Evolutionary conservation across 2,797 vertebrate genomes (phyloP).

Genomic region (Masticophis lateralis): DNA sequence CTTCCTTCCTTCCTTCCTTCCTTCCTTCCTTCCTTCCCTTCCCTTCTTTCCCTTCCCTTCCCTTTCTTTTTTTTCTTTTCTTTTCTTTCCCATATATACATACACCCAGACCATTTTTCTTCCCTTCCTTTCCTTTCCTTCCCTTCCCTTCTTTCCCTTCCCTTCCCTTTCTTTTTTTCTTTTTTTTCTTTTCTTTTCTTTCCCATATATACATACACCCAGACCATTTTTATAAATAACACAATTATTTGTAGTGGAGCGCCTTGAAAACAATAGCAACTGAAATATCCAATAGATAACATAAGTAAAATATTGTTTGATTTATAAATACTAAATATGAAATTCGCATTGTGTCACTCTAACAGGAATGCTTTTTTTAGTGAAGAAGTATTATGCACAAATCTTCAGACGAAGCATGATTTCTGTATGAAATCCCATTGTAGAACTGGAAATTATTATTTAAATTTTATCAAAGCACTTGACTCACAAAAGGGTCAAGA

Average conservation of each 20-base stretch:
- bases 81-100: too few species aligned
- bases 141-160: too few species aligned
- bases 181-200: not conserved
- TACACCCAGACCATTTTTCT: too few species aligned
- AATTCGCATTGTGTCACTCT: not conserved
- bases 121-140: too few species aligned
- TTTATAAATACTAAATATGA: not conserved
- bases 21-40: too few species aligned
- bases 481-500: not conserved
- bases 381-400: not conserved
- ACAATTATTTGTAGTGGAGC: not conserved
- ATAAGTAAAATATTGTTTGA: not conserved
- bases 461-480: not conserved
- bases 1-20: too few species aligned
- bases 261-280: not conserved
- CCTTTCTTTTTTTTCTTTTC: too few species aligned
- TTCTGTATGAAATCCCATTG: not conserved
- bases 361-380: not conserved
- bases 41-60: too few species aligned
- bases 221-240: not conserved
- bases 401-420: conserved; percentile 11
- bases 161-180: too few species aligned
- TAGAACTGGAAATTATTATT: conserved; percentile 1
- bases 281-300: not conserved
- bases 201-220: not conserved